Evolutionary conservation across 1,140 invertebrate species (phyloP).

Genomic region (Temnothorax nylanderi): DNA sequence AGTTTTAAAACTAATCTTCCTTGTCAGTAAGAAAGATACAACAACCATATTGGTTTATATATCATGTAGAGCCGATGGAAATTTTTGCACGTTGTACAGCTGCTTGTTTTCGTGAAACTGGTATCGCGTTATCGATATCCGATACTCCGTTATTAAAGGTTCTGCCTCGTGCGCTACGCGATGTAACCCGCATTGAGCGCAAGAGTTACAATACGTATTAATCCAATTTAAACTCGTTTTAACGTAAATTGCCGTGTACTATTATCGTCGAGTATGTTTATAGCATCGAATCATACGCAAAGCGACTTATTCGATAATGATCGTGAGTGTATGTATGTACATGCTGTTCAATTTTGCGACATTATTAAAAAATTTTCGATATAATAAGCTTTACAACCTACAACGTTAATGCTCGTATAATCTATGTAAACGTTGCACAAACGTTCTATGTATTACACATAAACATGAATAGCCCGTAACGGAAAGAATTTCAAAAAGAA

Average conservation of each 20-base stretch:
- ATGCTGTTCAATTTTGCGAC: slow-evolving; percentile 18
- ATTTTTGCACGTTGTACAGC: slow-evolving; percentile 46
- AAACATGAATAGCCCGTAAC: background rate
- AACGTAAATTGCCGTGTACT: slow-evolving; percentile 52
- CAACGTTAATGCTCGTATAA: slow-evolving; percentile 7
- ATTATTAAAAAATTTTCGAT: slow-evolving; percentile 35
- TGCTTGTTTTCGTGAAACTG: slow-evolving; percentile 50
- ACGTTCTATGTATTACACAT: background rate
- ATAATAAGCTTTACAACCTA: slow-evolving; percentile 5
- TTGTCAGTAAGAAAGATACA: background rate
- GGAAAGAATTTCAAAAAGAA: background rate
- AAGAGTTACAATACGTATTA: slow-evolving; percentile 59
- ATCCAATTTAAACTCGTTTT: slow-evolving; percentile 56
- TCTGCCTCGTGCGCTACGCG: slow-evolving; percentile 34
- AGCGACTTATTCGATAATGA: slow-evolving; percentile 34
- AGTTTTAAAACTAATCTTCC: background rate
- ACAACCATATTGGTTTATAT: background rate
- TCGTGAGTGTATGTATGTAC: background rate
- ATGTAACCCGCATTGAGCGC: slow-evolving; percentile 48
- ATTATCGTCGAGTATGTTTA: slow-evolving; percentile 50
- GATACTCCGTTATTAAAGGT: slow-evolving; percentile 51
- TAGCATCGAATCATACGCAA: slow-evolving; percentile 18
- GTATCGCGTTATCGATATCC: slow-evolving; percentile 57
- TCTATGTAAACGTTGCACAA: background rate
- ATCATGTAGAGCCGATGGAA: background rate